Base-by-base conservation (phyloP, 2,113 vertebrate species). In the Muntiacus muntjak region DNA sequence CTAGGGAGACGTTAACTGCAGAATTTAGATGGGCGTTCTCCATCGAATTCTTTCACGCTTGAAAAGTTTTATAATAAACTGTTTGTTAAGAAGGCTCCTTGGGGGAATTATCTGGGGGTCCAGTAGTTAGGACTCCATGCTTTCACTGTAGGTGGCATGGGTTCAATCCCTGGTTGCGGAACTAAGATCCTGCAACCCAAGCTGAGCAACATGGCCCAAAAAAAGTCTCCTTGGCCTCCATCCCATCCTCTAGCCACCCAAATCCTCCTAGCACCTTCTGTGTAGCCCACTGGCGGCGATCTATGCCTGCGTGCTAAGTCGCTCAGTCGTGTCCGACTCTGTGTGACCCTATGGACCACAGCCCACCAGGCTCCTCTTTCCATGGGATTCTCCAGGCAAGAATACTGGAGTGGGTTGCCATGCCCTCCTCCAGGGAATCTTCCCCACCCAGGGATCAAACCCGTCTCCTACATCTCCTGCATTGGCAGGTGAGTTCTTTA, bases 221-320 rank as follows among this genome's bases (percentile, higher is more conserved):
- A 79, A 47, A 79, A 16, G 1, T 3, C 60, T 33, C 54, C 62
- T 28, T 76, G 15, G 33, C n/a, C 11, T 36, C 25, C 47, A 3
- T 52, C 15, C 92, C 30, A 17, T 28, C 19, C 21, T 79, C 52
- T n/a, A 36, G 45, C 8, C 62, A 54, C 60, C 47, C 74, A 58
- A 25, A 28, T 30, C 82, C 89, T 94, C 40, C 47, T 15, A 3
- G 15, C 81, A 50, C 17, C 50, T 60, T 30, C 64, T 57, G 4
- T 0, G 3, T 16, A 1, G 21, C 47, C 55, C 58, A 2, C 17
- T 21, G 25, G 55, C 2, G 1, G 16, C 3, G 11, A 60, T 19
- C 55, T 43, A 2, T 19, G 15, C 14, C 67, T 13, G 19, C 0
- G 1, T 6, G 67, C 67, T 40, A 23, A 40, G 67, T 74, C 36